Evolutionary conservation across 2,113 vertebrate species (phyloP), one percentile per base, ranked within the genome.

Genomic region (Pampusana beccarii): DNA sequence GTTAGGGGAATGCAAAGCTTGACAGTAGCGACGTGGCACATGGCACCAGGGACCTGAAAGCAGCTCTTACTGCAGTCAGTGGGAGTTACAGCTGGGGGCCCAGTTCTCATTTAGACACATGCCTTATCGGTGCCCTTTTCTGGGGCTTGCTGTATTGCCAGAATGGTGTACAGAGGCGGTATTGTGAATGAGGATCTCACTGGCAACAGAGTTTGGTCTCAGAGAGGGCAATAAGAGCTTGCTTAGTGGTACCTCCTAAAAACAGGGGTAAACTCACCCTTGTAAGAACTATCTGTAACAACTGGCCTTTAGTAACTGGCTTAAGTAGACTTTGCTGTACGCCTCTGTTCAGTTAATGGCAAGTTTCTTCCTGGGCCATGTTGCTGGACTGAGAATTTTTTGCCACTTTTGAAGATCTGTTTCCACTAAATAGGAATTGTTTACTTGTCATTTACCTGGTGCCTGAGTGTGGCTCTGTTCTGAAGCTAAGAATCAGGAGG

Each of bases 141-240:
- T 4, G 17, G 28, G 50, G 33, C 18, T 5, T 3, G 2, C 17
- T 33, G n/a, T 9, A 1, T 11, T 13, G 26, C 62, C 10, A 2
- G 42, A 10, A 13, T 1, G 2, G 6, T 0, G 9, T 26, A 8
- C 18, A 19, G 57, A 31, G 11, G 8, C 11, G 0, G 11, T 12
- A 33, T 67, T 23, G 29, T 7, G 46, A 10, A 1, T 1, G 21
- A n/a, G 62, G 26, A 14, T 21, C 23, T 21, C 50, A 3, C 46
- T 9, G 21, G 24, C 21, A 53, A 56, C 36, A 36, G 16, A 48
- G 62, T 11, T 70, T 38, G 14, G 29, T 46, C n/a, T 16, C 29
- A 23, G 65, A 36, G 18, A 31, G 5, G 4, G 34, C 0, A 2
- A 12, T 16, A 26, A 65, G n/a, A 40, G n/a, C 51, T 58, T 19